Evolutionary conservation across 2,888 invertebrate species (phyloP), one percentile per base, ranked within the genome.

Genomic region (Lapara coniferarum): DNA sequence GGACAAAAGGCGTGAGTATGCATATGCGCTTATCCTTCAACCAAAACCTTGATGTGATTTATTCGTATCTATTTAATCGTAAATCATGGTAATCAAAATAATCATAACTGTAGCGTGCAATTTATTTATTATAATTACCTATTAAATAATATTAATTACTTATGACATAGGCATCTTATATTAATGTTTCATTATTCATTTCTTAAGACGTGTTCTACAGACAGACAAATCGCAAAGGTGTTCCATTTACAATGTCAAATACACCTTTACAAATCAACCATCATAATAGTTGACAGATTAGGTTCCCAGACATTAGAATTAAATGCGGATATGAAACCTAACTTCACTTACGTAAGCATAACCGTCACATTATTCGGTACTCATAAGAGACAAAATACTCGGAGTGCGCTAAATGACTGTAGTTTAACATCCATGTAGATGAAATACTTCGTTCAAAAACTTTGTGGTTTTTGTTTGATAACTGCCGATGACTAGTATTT

Each of bases 221-320:
- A 55, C 14, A 66, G 51, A 67, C 59, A 70, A 66, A 67, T 67
- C 52, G 63, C 59, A 59, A 67, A 70, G 70, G 59, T 67, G 70
- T 67, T 53, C 55, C 53, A 70, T 68, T 71, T 73, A 68, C 67
- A 72, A 72, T 74, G 71, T 69, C 71, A 75, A 71, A 70, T 69
- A 73, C 46, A 72, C 71, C 73, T 74, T 73, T 69, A 71, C 57
- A 66, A 73, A 71, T 70, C 67, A 68, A 67, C 69, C 57, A 25
- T 67, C 49, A 74, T 71, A 73, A 76, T 73, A 70, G 74, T 72
- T 76, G 74, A 75, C 72, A 71, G 71, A 76, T 74, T 71, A 72
- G 68, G 67, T 68, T 72, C 67, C 69, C 72, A 73, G 70, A 69
- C 73, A 70, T 73, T 73, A 72, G 68, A 63, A 67, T 53, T 37